These are phyloP conservation scores for Falco rusticolus DNA, from an alignment of 2,797 vertebrate genomes.

Conservation along the genomic window DNA sequence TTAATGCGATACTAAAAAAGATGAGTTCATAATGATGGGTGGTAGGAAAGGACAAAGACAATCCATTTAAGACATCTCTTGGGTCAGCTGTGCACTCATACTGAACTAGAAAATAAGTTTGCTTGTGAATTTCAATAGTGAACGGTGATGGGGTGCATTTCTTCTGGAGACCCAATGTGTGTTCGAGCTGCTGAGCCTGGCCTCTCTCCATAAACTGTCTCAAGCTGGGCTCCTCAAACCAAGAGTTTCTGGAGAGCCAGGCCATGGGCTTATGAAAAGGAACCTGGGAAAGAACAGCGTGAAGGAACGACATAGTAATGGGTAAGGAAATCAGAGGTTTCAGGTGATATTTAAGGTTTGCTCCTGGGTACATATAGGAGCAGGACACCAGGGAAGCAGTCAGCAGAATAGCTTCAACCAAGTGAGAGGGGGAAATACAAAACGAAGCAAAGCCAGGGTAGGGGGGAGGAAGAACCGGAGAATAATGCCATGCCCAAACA, in stretches of 20 bases:
- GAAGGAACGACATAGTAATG: not conserved
- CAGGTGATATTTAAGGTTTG: not conserved
- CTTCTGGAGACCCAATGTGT: not conserved
- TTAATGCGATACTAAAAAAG: not conserved
- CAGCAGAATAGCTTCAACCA: not conserved
- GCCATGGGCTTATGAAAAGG: not conserved
- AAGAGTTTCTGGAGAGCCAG: not conserved
- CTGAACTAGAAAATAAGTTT: not conserved
- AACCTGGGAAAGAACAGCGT: not conserved
- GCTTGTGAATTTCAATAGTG: not conserved
- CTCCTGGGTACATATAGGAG: not conserved
- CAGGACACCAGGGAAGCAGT: not conserved
- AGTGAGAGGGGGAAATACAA: not conserved
- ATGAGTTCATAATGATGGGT: not conserved
- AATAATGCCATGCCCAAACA: not conserved
- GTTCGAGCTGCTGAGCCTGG: not conserved
- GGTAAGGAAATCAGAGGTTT: not conserved
- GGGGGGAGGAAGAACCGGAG: not conserved
- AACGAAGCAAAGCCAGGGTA: not conserved
- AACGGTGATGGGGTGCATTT: fast-evolving
- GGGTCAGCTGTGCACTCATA: not conserved
- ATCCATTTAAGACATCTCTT: not conserved
- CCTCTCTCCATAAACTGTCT: not conserved
- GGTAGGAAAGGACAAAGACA: not conserved
- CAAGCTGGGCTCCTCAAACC: not conserved